Evolutionary conservation across 1,140 invertebrate genomes (phyloP).

Genomic region (Telenomus remus): DNA sequence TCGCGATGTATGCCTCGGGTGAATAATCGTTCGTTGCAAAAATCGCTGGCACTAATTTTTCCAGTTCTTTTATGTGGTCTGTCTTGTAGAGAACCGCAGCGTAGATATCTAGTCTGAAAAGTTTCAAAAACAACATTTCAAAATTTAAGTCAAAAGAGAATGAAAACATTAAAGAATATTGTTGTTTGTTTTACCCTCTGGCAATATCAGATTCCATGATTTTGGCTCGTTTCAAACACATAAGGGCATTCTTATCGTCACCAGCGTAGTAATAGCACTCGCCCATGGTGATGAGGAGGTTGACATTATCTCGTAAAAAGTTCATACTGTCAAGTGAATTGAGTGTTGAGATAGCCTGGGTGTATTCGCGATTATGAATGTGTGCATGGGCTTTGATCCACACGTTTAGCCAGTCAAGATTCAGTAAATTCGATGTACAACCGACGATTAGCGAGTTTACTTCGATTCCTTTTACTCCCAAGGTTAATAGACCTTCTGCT

Average conservation of each 20-base stretch:
- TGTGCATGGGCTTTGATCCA: constrained; percentile 84
- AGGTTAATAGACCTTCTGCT: constrained; percentile 79
- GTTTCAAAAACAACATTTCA: constrained; percentile 4
- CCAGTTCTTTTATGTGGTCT: constrained; percentile 72
- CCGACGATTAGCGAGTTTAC: constrained; percentile 81
- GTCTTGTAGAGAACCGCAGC: constrained; percentile 74
- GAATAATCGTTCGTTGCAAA: constrained; percentile 72
- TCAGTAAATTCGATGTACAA: constrained; percentile 71
- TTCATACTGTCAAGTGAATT: constrained; percentile 79
- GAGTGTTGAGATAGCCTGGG: constrained; percentile 79
- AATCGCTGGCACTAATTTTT: constrained; percentile 72
- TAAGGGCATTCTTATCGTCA: constrained; percentile 74
- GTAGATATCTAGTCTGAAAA: constrained; percentile 71
- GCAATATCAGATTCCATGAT: constrained; percentile 78
- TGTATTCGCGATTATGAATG: constrained; percentile 80
- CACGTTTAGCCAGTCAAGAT: constrained; percentile 78
- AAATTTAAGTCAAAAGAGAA: too few species aligned
- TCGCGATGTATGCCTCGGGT: constrained; percentile 79
- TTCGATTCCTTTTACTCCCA: constrained; percentile 84
- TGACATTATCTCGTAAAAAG: constrained; percentile 80
- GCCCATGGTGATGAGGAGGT: constrained; percentile 80
- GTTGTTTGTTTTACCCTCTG: constrained; percentile 63
- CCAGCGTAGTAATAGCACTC: constrained; percentile 79
- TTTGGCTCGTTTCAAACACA: constrained; percentile 74
- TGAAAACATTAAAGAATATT: too few species aligned